Conservation (phyloP, 2,888 invertebrate species). For the Dolomedes plantarius region DNA sequence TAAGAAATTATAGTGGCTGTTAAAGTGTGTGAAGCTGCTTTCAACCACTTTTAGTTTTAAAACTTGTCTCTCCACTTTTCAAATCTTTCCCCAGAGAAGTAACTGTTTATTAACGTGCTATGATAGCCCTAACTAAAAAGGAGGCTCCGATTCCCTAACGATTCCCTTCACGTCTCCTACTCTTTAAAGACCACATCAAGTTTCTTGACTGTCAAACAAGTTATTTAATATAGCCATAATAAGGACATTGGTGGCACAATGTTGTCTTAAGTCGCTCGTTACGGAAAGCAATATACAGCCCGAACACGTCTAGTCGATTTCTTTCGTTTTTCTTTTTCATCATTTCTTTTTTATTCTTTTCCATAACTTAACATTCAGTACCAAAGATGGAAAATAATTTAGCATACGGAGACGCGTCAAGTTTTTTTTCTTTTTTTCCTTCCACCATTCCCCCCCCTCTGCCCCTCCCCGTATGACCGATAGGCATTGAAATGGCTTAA, state of each 20-base stretch:
- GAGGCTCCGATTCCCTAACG: background rate
- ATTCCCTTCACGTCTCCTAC: background rate
- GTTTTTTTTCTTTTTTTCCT: background rate
- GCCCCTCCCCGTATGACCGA: slow-evolving; percentile 36
- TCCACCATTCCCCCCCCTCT: background rate
- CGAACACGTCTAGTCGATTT: slow-evolving; percentile 36
- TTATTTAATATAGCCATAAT: slow-evolving; percentile 47
- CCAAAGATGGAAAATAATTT: slow-evolving; percentile 57
- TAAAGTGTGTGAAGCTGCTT: too few species aligned
- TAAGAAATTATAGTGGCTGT: too few species aligned
- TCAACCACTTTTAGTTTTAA: too few species aligned
- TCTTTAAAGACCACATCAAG: slow-evolving; percentile 3
- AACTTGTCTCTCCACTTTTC: too few species aligned
- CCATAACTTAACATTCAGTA: slow-evolving; percentile 59
- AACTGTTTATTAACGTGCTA: background rate
- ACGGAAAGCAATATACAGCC: slow-evolving; percentile 41
- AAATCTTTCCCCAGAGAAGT: background rate
- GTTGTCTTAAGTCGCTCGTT: slow-evolving; percentile 17
- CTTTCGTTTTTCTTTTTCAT: background rate
- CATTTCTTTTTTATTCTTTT: slow-evolving; percentile 7
- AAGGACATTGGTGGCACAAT: slow-evolving; percentile 30
- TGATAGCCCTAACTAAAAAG: background rate
- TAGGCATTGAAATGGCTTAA: slow-evolving; percentile 66
- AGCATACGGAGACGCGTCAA: slow-evolving; percentile 31
- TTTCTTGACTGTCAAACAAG: slow-evolving; percentile 27